Conservation (phyloP, 1,140 invertebrate genomes). For the Drosophila bocqueti region DNA sequence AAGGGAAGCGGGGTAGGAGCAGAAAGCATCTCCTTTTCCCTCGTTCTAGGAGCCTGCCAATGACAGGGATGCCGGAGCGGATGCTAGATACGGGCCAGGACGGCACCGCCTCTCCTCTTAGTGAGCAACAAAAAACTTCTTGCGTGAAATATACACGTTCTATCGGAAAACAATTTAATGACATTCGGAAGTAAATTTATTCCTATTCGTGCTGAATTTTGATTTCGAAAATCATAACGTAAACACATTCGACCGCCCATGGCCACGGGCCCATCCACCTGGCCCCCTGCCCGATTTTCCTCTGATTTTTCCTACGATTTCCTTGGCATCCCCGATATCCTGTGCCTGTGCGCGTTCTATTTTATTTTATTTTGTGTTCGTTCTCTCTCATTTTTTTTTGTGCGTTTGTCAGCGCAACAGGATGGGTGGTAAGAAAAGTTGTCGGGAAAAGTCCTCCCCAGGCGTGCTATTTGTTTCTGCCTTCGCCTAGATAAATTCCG, state of each 20-base stretch:
- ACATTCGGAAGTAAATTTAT: conserved; percentile 85
- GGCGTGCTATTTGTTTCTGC: conserved; percentile 75
- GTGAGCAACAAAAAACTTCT: conserved; percentile 63
- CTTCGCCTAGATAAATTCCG: conserved; percentile 71
- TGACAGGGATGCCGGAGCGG: conserved; percentile 26
- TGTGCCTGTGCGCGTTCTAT: conserved; percentile 14
- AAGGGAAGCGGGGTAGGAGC: conserved; percentile 48
- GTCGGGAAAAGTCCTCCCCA: conserved; percentile 60
- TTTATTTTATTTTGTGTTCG: conserved; percentile 5
- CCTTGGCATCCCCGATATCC: conserved; percentile 14
- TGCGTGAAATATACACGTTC: conserved; percentile 82
- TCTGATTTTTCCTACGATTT: conserved; percentile 11
- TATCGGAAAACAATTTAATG: conserved; percentile 85
- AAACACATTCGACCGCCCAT: conserved; percentile 74
- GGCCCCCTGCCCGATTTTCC: background rate
- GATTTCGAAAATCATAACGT: conserved; percentile 84
- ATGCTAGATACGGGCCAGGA: conserved; percentile 19
- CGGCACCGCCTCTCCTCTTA: conserved; percentile 6
- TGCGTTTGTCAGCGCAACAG: conserved; percentile 71
- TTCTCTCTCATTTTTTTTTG: conserved; percentile 27
- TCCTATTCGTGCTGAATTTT: conserved; percentile 84
- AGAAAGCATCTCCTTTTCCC: background rate
- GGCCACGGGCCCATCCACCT: conserved; percentile 7
- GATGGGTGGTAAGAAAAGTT: conserved; percentile 23
- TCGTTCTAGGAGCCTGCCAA: conserved; percentile 1